phyloP scores from a whole-genome alignment of 2,888 invertebrate species.

The Cosmopolites sordidus region DNA sequence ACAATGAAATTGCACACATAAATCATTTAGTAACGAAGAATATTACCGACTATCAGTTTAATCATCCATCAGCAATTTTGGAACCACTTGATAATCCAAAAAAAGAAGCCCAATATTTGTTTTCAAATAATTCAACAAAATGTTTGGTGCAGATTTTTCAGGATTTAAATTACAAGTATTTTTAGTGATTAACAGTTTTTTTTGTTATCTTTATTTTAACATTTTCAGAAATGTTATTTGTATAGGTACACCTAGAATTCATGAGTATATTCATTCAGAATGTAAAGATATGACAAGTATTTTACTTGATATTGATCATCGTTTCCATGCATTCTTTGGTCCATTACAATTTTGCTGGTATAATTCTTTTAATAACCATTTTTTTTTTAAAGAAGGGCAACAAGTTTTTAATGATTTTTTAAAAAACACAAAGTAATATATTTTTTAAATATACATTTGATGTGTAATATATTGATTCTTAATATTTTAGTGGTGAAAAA shows the following conservation, averaged over 20 bases:
- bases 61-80: conserved; percentile 64
- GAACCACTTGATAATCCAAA: conserved; percentile 68
- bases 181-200: conserved; percentile 4
- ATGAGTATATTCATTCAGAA: conserved; percentile 59
- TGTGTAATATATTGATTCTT: not conserved
- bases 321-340: conserved; percentile 63
- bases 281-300: conserved; percentile 54
- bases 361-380: conserved; percentile 87
- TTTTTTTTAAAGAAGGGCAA: conserved; percentile 64
- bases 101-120: conserved; percentile 85
- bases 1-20: conserved; percentile 49
- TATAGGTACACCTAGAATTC: conserved; percentile 79
- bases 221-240: conserved; percentile 71
- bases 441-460: too few relatives aligned
- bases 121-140: conserved; percentile 62
- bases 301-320: conserved; percentile 76
- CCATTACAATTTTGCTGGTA: conserved; percentile 71
- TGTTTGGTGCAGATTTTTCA: conserved; percentile 62
- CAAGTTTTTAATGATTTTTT: conserved; percentile 60
- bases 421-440: conserved; percentile 52
- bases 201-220: not conserved
- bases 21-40: conserved; percentile 54
- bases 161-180: conserved; percentile 57
- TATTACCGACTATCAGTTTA: conserved; percentile 56
- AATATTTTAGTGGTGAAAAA: conserved; percentile 45